Evolutionary conservation across 2,888 invertebrate species (phyloP), one percentile per base, ranked within the genome.

Genomic region (Volucella bombylans): DNA sequence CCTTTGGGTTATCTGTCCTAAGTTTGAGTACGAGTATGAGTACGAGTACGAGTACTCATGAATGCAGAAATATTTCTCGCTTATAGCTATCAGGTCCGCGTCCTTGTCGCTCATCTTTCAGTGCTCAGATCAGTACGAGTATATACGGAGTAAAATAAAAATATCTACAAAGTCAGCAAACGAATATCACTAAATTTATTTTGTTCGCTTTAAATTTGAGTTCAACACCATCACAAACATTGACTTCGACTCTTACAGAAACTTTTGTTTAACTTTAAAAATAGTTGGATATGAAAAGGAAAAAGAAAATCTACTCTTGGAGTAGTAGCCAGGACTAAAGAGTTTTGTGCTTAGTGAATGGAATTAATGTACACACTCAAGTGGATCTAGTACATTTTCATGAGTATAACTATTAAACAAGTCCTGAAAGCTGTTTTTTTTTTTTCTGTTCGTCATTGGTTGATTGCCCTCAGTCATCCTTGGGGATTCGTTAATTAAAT

Each of bases 301-400:
- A 39, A 39, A 57, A 18, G 23, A 31, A 50, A 10, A 59, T 2
- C 12, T 2, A 4, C 54, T 14, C 61, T 6, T 23, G 8, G 15
- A 39, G 38, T 1, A 50, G 39, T 10, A 67, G 38, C 12, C 47
- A 23, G 10, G 52, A 61, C 52, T 76, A 68, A 68, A 67, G 59
- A 68, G 61, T 45, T 76, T 76, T 45, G 67, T 76, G 68, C 68
- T 68, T 76, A 38, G 59, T 41, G 67, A 76, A 76, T 52, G 68
- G 57, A 59, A 74, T 74, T 59, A 67, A 74, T 68, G 61, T 54
- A 38, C 45, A 47, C 52, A 68, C 12, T 43, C 43, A 41, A 76
- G 67, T 61, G 61, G 61, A 59, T 47, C 65, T 52, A 6, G 31
- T 31, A 61, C 76, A 61, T 59, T 76, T 68, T 68, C 61, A 52